phyloP scores from a whole-genome alignment of 2,113 vertebrate species.

The Bostrychus sinensis region DNA sequence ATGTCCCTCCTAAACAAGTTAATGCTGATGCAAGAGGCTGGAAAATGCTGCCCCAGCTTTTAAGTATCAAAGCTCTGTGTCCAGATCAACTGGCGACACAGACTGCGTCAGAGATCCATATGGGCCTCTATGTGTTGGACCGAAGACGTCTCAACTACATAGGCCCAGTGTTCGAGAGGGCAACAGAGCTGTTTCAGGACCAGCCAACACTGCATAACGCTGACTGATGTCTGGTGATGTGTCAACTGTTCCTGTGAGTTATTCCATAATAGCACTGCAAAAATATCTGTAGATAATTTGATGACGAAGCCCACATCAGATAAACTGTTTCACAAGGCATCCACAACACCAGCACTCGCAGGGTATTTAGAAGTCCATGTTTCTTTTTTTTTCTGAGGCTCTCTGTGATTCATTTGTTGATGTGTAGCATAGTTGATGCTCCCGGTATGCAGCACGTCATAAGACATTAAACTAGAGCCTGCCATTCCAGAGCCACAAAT shows the following conservation, averaged over 20 bases:
- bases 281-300: background rate
- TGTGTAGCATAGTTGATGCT: conserved; percentile 56
- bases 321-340: conserved; percentile 18
- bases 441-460: conserved; percentile 50
- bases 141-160: background rate
- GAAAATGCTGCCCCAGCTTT: conserved; percentile 21
- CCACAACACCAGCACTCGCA: conserved; percentile 19
- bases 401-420: conserved; percentile 58
- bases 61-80: conserved; percentile 24
- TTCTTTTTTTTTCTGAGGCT: conserved; percentile 44
- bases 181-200: conserved; percentile 31
- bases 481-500: conserved; percentile 32
- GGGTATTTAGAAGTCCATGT: conserved; percentile 40
- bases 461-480: conserved; percentile 67
- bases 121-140: conserved; percentile 6
- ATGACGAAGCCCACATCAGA: conserved; percentile 26
- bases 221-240: conserved; percentile 7
- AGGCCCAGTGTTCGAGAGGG: conserved; percentile 1
- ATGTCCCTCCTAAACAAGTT: conserved; percentile 50
- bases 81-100: conserved; percentile 54
- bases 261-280: background rate
- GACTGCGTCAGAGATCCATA: conserved; percentile 21
- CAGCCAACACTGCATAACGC: conserved; percentile 18
- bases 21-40: conserved; percentile 43
- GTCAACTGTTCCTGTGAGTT: conserved; percentile 23